Conservation (phyloP, 2,113 vertebrate species). For the Calyptommatus sinebrachiatus region DNA sequence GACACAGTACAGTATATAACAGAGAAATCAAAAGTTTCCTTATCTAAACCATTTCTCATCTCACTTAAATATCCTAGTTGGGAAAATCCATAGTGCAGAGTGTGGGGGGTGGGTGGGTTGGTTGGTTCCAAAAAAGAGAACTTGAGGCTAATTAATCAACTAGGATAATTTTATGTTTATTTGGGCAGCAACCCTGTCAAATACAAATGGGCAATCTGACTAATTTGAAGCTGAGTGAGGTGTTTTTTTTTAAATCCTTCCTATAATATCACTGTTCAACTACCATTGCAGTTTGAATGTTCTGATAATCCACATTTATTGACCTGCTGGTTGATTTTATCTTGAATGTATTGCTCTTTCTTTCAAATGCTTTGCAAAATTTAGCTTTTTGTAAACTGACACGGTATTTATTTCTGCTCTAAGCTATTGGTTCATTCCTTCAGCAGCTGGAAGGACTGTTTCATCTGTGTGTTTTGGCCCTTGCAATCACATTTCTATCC, state of each 20-base stretch:
- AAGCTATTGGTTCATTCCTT: not conserved
- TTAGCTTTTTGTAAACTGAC: not conserved
- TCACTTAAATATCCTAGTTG: not conserved
- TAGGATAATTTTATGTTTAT: constrained; percentile 18
- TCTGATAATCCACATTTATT: constrained; percentile 29
- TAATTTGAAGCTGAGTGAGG: constrained; percentile 17
- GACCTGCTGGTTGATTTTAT: not conserved
- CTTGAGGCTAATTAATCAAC: constrained; percentile 13
- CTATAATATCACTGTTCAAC: constrained; percentile 22
- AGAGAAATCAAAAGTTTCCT: not conserved
- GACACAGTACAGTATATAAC: not conserved
- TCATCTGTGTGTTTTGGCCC: not conserved
- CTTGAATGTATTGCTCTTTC: constrained; percentile 2
- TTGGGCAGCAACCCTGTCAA: constrained; percentile 18
- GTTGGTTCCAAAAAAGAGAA: constrained; percentile 7
- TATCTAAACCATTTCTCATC: not conserved
- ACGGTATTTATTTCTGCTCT: not conserved
- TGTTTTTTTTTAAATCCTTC: constrained; percentile 2
- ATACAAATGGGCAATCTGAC: constrained; percentile 18
- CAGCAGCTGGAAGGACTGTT: constrained; percentile 6
- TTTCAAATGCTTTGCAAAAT: constrained; percentile 29
- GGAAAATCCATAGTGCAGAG: not conserved
- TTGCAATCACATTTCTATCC: not conserved
- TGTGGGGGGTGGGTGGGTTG: not conserved
- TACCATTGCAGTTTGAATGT: constrained; percentile 19